Conservation (phyloP, 2,888 invertebrate species). For the Muscina levida region DNA sequence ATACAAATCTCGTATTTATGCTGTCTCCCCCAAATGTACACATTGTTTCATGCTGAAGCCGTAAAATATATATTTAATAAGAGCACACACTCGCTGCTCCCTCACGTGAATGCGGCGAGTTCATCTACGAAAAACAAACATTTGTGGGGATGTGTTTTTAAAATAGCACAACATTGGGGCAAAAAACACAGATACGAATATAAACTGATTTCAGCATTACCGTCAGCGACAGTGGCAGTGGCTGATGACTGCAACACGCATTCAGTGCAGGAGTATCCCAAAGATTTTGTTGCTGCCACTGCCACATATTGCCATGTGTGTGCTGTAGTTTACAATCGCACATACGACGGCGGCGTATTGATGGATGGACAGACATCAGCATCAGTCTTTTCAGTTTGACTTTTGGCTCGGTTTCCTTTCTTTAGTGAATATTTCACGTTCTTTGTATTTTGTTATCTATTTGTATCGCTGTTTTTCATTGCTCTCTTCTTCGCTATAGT, state of each 20-base stretch:
- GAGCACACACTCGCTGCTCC: too few relatives aligned
- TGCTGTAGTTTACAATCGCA: not conserved
- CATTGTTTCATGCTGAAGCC: too few relatives aligned
- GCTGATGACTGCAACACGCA: conserved; percentile 4
- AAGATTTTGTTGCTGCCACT: not conserved
- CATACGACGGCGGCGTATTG: conserved; percentile 6
- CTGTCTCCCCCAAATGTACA: too few relatives aligned
- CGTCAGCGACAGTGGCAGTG: not conserved
- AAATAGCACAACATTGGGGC: conserved; percentile 27
- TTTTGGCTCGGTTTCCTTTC: conserved; percentile 58
- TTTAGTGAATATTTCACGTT: conserved; percentile 27
- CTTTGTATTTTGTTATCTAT: conserved; percentile 1
- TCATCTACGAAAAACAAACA: not conserved
- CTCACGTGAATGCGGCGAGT: not conserved
- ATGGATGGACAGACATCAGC: too few relatives aligned
- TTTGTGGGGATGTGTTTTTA: conserved; percentile 5
- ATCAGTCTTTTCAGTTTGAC: conserved; percentile 34
- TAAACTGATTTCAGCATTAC: not conserved
- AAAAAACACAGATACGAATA: conserved; percentile 7
- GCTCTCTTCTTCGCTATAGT: conserved; percentile 45
- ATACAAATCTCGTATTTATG: too few relatives aligned
- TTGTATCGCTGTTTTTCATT: not conserved
- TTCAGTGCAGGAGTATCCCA: not conserved
- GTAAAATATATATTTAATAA: too few relatives aligned
- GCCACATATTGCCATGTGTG: not conserved